Conservation (phyloP, 2,113 vertebrate species). For the Cynocephalus volans region DNA sequence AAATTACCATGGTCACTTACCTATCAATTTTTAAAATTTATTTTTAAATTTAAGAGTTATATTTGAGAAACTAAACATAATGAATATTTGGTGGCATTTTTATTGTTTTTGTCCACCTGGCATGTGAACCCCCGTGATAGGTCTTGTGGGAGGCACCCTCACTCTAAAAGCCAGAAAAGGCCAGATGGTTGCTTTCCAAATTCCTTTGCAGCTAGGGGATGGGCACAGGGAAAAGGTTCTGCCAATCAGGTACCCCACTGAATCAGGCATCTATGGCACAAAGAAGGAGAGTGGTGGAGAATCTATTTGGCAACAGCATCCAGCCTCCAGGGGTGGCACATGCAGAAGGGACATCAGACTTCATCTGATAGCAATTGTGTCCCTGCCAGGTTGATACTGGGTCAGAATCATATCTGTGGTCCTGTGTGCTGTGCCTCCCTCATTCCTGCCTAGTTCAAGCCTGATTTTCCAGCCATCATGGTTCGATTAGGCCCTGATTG, state of each 20-base stretch:
- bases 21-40: background rate
- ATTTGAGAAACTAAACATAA: background rate
- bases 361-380: background rate
- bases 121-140: background rate
- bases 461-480: background rate
- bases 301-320: background rate
- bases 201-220: background rate
- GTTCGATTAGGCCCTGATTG: background rate
- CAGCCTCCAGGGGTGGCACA: background rate
- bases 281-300: background rate
- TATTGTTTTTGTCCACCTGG: background rate
- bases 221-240: background rate
- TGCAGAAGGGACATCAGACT: background rate
- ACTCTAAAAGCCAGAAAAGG: background rate
- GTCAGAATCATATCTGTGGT: background rate
- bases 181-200: background rate
- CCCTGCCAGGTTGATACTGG: too few species aligned
- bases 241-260: too few species aligned
- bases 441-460: background rate
- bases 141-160: background rate
- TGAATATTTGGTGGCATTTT: background rate
- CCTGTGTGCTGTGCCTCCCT: background rate
- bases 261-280: background rate
- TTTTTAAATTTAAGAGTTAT: background rate
- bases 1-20: background rate